Evolutionary conservation across 2,113 vertebrate genomes (phyloP).

Genomic region (Brienomyrus longianalis): DNA sequence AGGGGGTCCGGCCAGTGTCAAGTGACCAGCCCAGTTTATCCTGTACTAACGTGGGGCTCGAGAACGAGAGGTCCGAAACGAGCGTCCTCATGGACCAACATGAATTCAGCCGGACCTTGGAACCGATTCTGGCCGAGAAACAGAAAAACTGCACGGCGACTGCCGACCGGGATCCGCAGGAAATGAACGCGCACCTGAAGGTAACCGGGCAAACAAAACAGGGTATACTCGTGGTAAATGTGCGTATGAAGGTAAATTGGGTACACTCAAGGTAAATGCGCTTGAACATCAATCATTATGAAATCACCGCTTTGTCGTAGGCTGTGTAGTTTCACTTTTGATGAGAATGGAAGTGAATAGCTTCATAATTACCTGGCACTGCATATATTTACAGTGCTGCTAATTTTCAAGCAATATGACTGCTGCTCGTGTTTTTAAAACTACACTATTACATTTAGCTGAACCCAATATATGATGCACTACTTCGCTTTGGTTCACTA

Average conservation of each 20-base stretch:
- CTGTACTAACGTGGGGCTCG: conserved; percentile 67
- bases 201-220: conserved; percentile 43
- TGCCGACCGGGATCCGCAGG: conserved; percentile 66
- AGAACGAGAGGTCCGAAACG: conserved; percentile 71
- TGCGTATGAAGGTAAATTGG: neutral
- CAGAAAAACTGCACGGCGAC: conserved; percentile 40
- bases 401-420: neutral
- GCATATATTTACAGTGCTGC: neutral
- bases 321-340: neutral
- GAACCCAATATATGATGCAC: neutral
- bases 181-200: conserved; percentile 75
- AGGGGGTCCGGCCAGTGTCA: neutral
- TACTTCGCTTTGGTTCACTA: neutral
- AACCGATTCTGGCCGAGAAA: conserved; percentile 56
- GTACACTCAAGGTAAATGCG: neutral
- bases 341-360: neutral
- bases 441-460: neutral
- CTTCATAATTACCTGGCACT: neutral
- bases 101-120: conserved; percentile 65
- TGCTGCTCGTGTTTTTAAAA: neutral
- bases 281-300: neutral
- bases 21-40: neutral
- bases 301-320: neutral
- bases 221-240: neutral
- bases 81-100: conserved; percentile 78